These are phyloP conservation scores for Catagonus wagneri DNA, from an alignment of 2,113 vertebrate genomes.

Conservation along the genomic window DNA sequence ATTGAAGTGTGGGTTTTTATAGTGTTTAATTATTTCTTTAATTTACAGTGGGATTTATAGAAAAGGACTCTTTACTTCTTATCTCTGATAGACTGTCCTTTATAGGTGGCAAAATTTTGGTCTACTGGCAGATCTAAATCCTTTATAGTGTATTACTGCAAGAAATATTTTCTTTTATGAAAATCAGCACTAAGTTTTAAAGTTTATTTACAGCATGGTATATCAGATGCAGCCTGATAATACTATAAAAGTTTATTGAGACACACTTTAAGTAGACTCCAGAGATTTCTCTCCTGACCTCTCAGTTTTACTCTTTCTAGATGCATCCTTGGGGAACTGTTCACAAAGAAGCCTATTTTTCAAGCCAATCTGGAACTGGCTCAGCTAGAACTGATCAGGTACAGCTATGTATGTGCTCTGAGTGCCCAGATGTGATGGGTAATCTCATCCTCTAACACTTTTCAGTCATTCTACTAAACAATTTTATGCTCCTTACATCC, in stretches of 20 bases:
- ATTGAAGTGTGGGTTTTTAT: constrained; percentile 15
- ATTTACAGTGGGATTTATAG: constrained; percentile 1
- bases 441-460: constrained; percentile 56
- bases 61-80: neutral
- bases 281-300: constrained; percentile 81
- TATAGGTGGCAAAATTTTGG: constrained; percentile 20
- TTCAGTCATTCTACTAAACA: constrained; percentile 41
- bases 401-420: constrained; percentile 77
- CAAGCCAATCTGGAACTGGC: constrained; percentile 99
- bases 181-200: constrained; percentile 28
- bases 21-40: constrained; percentile 54
- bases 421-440: neutral
- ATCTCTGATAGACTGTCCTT: constrained; percentile 35
- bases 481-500: constrained; percentile 43
- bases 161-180: constrained; percentile 46
- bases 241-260: constrained; percentile 45
- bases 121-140: constrained; percentile 27
- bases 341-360: constrained; percentile 99
- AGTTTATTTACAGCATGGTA: neutral
- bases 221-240: neutral
- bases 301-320: constrained; percentile 87
- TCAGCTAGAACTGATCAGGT: constrained; percentile 99
- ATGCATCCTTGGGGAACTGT: constrained; percentile 98
- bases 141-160: constrained; percentile 18
- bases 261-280: constrained; percentile 33